Base-by-base conservation (phyloP, 1,140 invertebrate genomes). In the Tetragnatha versicolor region DNA sequence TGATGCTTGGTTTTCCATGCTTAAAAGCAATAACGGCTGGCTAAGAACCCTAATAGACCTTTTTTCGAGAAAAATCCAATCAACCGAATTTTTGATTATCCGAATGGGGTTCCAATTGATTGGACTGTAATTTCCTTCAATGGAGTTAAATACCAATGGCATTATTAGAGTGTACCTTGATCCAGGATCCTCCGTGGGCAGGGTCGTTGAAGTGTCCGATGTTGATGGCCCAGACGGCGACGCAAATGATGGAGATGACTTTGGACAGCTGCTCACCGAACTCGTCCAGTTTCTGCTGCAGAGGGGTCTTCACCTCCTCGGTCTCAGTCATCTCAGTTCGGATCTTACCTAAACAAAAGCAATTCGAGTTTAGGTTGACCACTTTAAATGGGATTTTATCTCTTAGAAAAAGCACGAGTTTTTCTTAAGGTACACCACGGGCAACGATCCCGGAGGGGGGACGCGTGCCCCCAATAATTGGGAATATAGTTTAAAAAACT, bases 211-310 rank as follows among this genome's bases (percentile, higher is more conserved):
- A 99, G 87, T 99, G 98, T 79, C 98, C 98, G 87, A 99, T 99
- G 89, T 99, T 99, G 87, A 99, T 99, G 81, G 98, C 98, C 98
- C 98, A 99, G n/a, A 99, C 98, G 88, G 98, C 98, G 80, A 99
- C 95, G 88, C 98, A 99, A 86, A 99, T 99, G 65, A 99, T 91
- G 45, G 98, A 98, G 86, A 99, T 99, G 45, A 99, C 97, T 87
- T 99, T 99, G 60, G 98, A 99, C 82, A 99, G 88, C 88, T 99
- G 98, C 87, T 99, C 95, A 85, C 97, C 97, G 88, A 99, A 99
- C 87, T 99, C 98, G 85, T 99, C 98, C 81, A 99, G 88, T 89
- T 99, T 99, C 87, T 99, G 98, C 89, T 99, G 98, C 82, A 99
- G 89, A 7, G 98, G 98, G 27, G 98, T 99, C 88, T 98, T 99